Conservation (phyloP, 2,113 vertebrate species). For the Eublepharis macularius region DNA sequence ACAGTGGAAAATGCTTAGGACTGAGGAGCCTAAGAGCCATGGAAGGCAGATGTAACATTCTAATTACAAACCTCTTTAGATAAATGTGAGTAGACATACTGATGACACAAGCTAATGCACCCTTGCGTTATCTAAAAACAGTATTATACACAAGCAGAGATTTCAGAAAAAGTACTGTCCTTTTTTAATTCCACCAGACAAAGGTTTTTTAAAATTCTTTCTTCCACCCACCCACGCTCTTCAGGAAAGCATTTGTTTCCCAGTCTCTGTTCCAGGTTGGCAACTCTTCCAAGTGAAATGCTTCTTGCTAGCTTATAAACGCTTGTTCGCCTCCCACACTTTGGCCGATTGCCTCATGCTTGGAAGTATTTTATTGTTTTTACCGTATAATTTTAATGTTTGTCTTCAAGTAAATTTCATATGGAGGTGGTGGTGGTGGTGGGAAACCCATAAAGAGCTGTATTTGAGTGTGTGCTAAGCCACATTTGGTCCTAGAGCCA, state of each 20-base stretch:
- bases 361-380: not conserved
- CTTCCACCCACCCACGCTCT: not conserved
- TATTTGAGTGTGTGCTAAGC: too few relatives aligned
- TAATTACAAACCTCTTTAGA: not conserved
- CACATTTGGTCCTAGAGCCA: too few relatives aligned
- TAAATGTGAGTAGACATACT: too few relatives aligned
- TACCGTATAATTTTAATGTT: not conserved
- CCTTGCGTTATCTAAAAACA: too few relatives aligned
- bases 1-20: not conserved
- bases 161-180: not conserved
- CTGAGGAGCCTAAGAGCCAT: not conserved
- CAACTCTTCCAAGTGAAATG: not conserved
- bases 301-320: not conserved
- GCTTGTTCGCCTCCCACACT: not conserved
- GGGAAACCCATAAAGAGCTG: too few relatives aligned
- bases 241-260: not conserved
- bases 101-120: too few relatives aligned
- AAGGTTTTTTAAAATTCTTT: not conserved
- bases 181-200: not conserved
- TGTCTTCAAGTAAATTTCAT: not conserved
- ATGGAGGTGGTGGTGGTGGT: not conserved
- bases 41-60: not conserved
- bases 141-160: not conserved
- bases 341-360: not conserved
- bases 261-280: rapidly evolving